Evolutionary conservation across 2,113 vertebrate genomes (phyloP), one percentile per base, ranked within the genome.

Genomic region (Tricholaema leucomelas): DNA sequence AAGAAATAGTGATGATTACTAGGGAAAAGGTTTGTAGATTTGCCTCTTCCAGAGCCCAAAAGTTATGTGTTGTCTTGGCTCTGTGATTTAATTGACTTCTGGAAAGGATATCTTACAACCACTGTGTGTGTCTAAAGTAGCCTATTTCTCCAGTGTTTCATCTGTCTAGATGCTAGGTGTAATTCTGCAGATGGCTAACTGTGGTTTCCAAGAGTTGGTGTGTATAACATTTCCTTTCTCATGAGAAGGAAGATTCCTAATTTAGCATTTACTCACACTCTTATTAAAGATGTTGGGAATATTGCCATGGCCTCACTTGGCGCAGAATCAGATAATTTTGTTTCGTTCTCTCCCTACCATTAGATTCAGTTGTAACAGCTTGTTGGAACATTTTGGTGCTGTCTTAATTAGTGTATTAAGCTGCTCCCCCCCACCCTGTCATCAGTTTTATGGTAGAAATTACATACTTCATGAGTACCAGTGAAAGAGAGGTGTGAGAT

Each of bases 401-500:
- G 84, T 82, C 71, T 93, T 95, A 96, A 95, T 95, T 95, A 60
- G 46, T 66, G 40, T 72, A 52, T 91, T 95, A 96, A 87, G 71
- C 55, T 36, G 44, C 16, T 44, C 42, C 42, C 42, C 16, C 3
- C 38, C 42, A 6, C 42, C 42, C 42, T 16, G 16, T 17, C 42
- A 44, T 44, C 84, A 94, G 60, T 92, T 96, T 82, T 75, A 46
- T 79, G 83, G 63, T 90, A 85, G 40, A 81, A 95, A 95, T 92
- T 95, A 82, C 65, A 92, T 87, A 56, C 72, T 92, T 80, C 30
- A n/a, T n/a, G 54, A 93, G 67, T 85, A 67, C 67, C 64, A 66
- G 46, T 82, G 78, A 84, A 82, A 94, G 86, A 74, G 80, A 24
- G 4, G 56, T 67, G 88, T 95, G 93, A 96, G 88, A 94, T 95